A percentile compares a stretch with the other conserved stretches of the same genome.
Conservation (phyloP, 2,797 vertebrate species). For the Amniataba percoides region DNA sequence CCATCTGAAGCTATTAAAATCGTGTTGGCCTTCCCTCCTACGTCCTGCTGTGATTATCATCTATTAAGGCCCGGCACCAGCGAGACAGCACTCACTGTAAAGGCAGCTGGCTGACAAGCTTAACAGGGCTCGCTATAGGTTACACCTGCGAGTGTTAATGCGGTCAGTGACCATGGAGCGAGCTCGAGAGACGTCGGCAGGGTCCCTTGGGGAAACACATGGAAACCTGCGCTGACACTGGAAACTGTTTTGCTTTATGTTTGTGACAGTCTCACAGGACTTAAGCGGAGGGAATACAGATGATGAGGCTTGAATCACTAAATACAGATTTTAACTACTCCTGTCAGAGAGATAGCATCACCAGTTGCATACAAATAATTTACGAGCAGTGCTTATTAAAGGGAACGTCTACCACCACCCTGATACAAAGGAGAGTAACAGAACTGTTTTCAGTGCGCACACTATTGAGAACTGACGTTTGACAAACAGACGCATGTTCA, state of each 20-base stretch:
- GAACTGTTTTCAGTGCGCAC: neutral
- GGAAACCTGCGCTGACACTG: slow-evolving; percentile 33
- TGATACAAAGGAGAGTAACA: neutral
- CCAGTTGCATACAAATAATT: slow-evolving; percentile 36
- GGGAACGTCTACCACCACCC: neutral
- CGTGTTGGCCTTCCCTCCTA: slow-evolving; percentile 54
- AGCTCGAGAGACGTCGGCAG: slow-evolving; percentile 17
- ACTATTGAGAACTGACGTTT: slow-evolving; percentile 3
- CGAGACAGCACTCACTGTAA: slow-evolving; percentile 44
- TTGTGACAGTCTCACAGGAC: slow-evolving; percentile 36
- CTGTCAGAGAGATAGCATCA: slow-evolving; percentile 33
- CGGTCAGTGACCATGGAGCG: slow-evolving; percentile 42
- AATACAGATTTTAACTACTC: slow-evolving; percentile 52
- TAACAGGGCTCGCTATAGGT: slow-evolving; percentile 52
- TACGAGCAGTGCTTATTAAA: slow-evolving; percentile 11
- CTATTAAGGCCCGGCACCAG: slow-evolving; percentile 70
- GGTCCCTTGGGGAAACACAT: slow-evolving; percentile 34
- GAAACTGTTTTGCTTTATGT: slow-evolving; percentile 50
- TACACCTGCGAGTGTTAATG: slow-evolving; percentile 64
- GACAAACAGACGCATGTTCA: slow-evolving; percentile 8
- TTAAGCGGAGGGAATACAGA: slow-evolving; percentile 27
- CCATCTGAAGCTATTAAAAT: slow-evolving; percentile 74
- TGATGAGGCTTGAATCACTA: slow-evolving; percentile 50
- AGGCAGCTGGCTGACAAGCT: slow-evolving; percentile 60
- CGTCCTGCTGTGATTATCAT: slow-evolving; percentile 73